Conservation (phyloP, 2,797 vertebrate genomes). For the Hirundo rustica region DNA sequence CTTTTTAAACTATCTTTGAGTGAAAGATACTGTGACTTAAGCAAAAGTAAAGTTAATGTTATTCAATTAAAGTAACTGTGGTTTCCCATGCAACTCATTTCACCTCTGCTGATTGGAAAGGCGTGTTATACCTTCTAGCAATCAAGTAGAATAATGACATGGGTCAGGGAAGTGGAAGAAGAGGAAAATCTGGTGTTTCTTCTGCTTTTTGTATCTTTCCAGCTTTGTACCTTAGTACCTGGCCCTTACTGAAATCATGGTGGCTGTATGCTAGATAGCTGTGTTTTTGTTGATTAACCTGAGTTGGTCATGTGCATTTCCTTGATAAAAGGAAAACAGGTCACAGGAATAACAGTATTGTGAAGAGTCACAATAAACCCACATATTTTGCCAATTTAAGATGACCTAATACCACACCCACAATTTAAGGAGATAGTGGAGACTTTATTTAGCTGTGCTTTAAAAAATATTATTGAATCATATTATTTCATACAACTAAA, state of each 20-base stretch:
- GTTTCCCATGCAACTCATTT: neutral
- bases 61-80: neutral
- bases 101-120: neutral
- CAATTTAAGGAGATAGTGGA: neutral
- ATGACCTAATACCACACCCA: neutral
- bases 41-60: neutral
- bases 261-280: neutral
- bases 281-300: neutral
- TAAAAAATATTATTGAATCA: neutral
- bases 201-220: neutral
- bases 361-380: neutral
- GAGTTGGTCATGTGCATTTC: neutral
- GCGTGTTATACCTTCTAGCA: neutral
- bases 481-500: neutral
- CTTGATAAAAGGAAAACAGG: neutral
- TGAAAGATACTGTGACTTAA: neutral
- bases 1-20: neutral
- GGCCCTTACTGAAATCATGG: neutral
- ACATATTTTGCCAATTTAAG: neutral
- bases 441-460: neutral
- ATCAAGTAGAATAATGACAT: neutral
- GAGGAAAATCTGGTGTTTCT: neutral
- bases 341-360: neutral
- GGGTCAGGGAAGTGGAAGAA: neutral
- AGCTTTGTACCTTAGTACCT: neutral